Conservation (phyloP, 1,140 invertebrate genomes). For the Dendrolimus punctatus region DNA sequence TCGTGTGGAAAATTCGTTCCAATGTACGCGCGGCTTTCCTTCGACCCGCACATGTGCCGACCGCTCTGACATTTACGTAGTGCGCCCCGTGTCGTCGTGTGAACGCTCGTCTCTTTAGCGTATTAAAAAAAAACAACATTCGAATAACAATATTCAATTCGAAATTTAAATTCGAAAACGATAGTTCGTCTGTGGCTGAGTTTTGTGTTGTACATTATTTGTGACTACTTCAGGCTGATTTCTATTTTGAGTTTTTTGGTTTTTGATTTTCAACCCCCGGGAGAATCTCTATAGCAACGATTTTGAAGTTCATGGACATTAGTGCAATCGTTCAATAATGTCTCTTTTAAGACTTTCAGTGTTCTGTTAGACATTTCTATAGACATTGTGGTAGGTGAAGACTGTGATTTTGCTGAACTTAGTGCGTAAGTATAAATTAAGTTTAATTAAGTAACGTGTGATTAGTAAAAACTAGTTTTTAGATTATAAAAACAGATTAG, state of each 20-base stretch:
- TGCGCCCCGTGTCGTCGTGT: constrained; percentile 50
- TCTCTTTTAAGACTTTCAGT: constrained; percentile 1
- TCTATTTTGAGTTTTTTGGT: too few species aligned
- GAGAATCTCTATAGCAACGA: constrained; percentile 61
- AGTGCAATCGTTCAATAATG: constrained; percentile 65
- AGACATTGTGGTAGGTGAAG: too few species aligned
- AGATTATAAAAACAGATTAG: too few species aligned
- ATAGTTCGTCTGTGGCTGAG: not conserved
- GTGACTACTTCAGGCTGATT: not conserved
- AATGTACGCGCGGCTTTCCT: constrained; percentile 29
- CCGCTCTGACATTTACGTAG: constrained; percentile 63
- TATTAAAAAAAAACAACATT: constrained; percentile 24
- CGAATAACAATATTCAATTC: constrained; percentile 18
- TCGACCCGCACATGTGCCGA: constrained; percentile 58
- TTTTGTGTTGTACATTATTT: constrained; percentile 1
- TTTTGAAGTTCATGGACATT: constrained; percentile 65
- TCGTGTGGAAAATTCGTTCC: constrained; percentile 30
- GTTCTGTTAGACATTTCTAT: too few species aligned
- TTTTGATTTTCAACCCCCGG: constrained; percentile 26
- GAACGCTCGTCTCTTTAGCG: constrained; percentile 32
- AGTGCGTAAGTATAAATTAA: too few species aligned
- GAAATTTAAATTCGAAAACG: constrained; percentile 19
- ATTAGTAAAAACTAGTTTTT: too few species aligned
- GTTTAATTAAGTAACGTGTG: too few species aligned
- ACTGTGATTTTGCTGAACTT: too few species aligned